Evolutionary conservation across 2,888 invertebrate genomes (phyloP), one percentile per base, ranked within the genome.

Genomic region (Meloe dianella): DNA sequence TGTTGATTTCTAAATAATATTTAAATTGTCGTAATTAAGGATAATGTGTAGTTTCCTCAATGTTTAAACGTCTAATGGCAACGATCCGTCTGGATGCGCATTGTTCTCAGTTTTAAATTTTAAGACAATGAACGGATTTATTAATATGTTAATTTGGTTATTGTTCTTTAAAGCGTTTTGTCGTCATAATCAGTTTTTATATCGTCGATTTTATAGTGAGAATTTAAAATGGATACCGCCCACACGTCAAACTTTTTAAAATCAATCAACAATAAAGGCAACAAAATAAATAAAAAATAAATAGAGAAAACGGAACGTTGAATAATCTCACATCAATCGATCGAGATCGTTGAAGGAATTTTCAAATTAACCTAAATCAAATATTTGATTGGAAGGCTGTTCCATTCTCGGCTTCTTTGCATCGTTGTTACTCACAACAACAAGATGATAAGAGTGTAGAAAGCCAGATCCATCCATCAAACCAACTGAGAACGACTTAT

Each of bases 391-490:
- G 69, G 66, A 62, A 65, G 65, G 62, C 58, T 57, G 66, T 35
- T 38, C 60, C 27, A 41, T 32, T 35, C 57, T 51, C 60, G 35
- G 66, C 62, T 35, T 27, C 62, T 59, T 57, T 62, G 56, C 54
- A 54, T 54, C 54, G 54, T 54, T 54, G 54, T 54, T 54, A 54
- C 54, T 22, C 54, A 54, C 35, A 57, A 57, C 54, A 63, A 59
- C 57, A 47, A 56, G 63, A 63, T 68, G 64, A 66, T 68, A 68
- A 66, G 67, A 54, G 24, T 24, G 35, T 10, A 35, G 35, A 35
- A 8, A 54, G 24, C 54, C 10, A 54, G 54, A 65, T 64, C 64
- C 64, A 67, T 78, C 76, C 77, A 78, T 78, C 78, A 78, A 78
- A 69, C 67, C 17, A 24, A 54, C 54, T 54, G 54, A 24, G 54